Base-by-base conservation (phyloP, 35 echinoderm and acorn worm genomes). In the Acanthaster planci region DNA sequence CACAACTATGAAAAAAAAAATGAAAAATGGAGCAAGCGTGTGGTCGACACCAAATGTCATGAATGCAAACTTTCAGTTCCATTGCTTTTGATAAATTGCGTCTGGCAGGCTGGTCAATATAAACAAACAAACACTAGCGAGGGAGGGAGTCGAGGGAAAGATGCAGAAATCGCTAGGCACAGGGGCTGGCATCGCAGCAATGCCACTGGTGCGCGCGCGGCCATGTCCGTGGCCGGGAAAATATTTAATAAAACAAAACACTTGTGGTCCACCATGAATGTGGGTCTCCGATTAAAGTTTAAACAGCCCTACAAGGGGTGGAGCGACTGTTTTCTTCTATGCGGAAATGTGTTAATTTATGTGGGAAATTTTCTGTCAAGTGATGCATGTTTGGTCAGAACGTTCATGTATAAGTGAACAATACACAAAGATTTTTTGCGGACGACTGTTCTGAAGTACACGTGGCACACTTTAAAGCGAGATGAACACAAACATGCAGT, bases 201-300 rank as follows among this genome's bases (percentile, higher is more conserved):
- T 47, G 42, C 42, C 42, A 12, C 4, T 7, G 7, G 60, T 26
- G 14, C 22, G 15, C 14, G 64, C 18, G 10, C 34, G 64, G 64
- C 34, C 29, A 9, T 2, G 26, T 36, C 30, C 64, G 26, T 47
- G 26, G 34, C 21, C 64, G 1, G 26, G 64, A 26, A 72, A 23
- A 36, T 31, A 72, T 72, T 72, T 72, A 72, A 72, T 72, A 72
- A 72, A 72, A 72, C 6, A 72, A 34, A 72, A 72, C 64, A 72
- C 64, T 72, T 9, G 64, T 72, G 1, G 10, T 72, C 21, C 64
- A 31, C 26, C 30, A 26, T 72, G 64, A 72, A 31, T 72, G 64
- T 35, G 30, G 64, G 64, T 72, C 64, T 35, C 10, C 23, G 64
- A 72, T 72, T 72, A 72, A 72, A 72, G 16, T 67, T 67, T 67